Conservation (phyloP, 1,140 invertebrate species). For the Mizuhopecten yessoensis region DNA sequence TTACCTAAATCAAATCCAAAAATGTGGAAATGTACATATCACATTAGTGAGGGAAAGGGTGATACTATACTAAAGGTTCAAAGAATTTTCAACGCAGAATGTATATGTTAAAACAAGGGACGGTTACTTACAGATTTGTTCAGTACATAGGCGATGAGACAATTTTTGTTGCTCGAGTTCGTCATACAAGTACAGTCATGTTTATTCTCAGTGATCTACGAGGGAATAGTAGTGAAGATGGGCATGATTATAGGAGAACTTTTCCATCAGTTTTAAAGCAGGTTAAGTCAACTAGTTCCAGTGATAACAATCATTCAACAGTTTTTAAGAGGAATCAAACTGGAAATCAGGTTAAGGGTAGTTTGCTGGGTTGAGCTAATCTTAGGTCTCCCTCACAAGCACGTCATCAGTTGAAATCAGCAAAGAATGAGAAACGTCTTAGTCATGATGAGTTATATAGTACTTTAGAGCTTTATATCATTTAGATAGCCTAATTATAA, state of each 20-base stretch:
- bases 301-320: not conserved
- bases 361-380: constrained; percentile 8
- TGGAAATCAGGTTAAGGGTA: not conserved
- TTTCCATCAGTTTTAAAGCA: constrained; percentile 37
- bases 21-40: no score
- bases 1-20: no score
- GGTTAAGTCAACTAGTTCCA: not conserved
- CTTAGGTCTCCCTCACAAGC: constrained; percentile 41
- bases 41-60: no score
- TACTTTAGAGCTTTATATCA: constrained; percentile 53
- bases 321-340: constrained; percentile 30
- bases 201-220: no score
- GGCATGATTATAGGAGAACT: constrained; percentile 43
- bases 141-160: constrained; percentile 53
- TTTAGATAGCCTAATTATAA: no score
- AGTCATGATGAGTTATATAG: constrained; percentile 51
- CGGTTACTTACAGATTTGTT: not conserved
- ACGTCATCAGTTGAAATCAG: not conserved
- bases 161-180: constrained; percentile 29
- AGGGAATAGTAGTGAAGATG: no score
- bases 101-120: not conserved
- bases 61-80: constrained; percentile 29
- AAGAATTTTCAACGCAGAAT: not conserved
- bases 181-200: constrained; percentile 43
- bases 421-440: constrained; percentile 7